phyloP scores from a whole-genome alignment of 2,113 vertebrate genomes.

The Lethenteron reissneri region DNA sequence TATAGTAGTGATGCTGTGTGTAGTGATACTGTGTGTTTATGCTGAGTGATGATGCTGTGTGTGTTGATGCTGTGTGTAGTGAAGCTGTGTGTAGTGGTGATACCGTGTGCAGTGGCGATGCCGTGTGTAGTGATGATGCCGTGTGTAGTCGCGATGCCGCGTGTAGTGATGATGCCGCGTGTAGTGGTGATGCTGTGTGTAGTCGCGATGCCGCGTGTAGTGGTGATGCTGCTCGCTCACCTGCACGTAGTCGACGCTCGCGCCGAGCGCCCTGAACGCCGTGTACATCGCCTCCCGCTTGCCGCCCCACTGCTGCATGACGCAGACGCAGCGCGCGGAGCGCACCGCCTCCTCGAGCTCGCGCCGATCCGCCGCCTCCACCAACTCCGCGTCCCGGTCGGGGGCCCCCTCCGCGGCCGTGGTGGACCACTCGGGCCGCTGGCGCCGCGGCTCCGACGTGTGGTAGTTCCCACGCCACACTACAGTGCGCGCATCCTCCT shows the following conservation, averaged over 20 bases:
- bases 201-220: not conserved
- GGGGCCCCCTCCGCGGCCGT: no score
- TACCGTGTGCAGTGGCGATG: not conserved
- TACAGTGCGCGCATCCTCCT: not conserved
- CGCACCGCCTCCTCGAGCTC: constrained; percentile 1
- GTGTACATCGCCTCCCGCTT: constrained; percentile 9
- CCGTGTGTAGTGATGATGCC: not conserved
- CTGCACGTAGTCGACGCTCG: constrained; percentile 8
- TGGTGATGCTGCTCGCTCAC: not conserved
- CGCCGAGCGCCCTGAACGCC: constrained; percentile 7
- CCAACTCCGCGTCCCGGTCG: constrained; percentile 3
- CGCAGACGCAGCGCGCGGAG: constrained; percentile 6
- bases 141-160: not conserved
- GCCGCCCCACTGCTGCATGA: constrained; percentile 9
- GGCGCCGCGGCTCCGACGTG: not conserved
- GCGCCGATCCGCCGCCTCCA: constrained; percentile 2
- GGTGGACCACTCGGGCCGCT: not conserved
- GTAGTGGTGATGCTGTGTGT: not conserved
- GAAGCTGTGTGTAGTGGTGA: not conserved
- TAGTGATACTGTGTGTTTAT: not conserved
- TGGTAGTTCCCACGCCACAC: constrained; percentile 9
- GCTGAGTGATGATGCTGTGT: not conserved
- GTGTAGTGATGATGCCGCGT: not conserved
- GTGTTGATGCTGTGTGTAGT: no score
- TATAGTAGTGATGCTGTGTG: not conserved